Evolutionary conservation across 2,888 invertebrate genomes (phyloP), one percentile per base, ranked within the genome.

Genomic region (Trypoxylon attenuatum): DNA sequence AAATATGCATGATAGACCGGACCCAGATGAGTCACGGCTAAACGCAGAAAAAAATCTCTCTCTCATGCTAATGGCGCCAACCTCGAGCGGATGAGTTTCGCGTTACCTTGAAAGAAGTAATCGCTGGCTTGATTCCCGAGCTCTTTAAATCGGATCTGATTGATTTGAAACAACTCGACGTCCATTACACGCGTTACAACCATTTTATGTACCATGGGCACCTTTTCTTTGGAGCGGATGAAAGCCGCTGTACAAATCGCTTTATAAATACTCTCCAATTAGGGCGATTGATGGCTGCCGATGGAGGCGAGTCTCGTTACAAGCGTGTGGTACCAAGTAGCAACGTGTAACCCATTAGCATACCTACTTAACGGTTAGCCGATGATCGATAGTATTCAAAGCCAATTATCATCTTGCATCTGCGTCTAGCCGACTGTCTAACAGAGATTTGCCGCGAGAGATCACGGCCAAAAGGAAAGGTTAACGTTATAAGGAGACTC

Each of bases 261-360:
- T 56, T 69, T 50, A 25, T 53, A 25, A 47, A 61, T 50, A 45
- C 41, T 39, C 25, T 52, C 41, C 56, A 61, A 70, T 73, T 67
- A 62, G 54, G 52, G 41, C 19, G 50, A 45, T 42, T 57, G 59
- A 54, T 55, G 55, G n/a, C 47, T 50, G 60, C 38, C 52, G 42
- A 38, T 41, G 15, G 43, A 38, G 23, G 23, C 16, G 38, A 39
- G 50, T 51, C 65, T 60, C 29, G 47, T 57, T 59, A 38, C 61
- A 21, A 47, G n/a, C 29, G 46, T 25, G 25, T 25, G 27, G 43
- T 42, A 49, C 46, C 51, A 19, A 59, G 59, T 47, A 52, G 41
- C 59, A 52, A 27, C 22, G 49, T 33, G 55, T 46, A 58, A 60
- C 49, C 49, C 53, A 65, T 73, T 71, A 68, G 62, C 73, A 58